These are phyloP conservation scores for Musca domestica DNA, from an alignment of 1,140 invertebrate genomes.

Conservation along the genomic window DNA sequence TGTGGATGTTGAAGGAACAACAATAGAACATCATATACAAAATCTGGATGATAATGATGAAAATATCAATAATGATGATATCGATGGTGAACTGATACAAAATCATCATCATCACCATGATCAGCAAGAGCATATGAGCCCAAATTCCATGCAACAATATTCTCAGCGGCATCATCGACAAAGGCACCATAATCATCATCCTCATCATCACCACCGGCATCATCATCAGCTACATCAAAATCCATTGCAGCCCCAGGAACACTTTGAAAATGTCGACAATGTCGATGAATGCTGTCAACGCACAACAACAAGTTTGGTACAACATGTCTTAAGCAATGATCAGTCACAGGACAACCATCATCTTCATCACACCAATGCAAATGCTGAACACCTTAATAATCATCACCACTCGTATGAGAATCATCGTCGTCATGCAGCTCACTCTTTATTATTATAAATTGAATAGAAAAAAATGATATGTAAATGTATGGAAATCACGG, in stretches of 20 bases:
- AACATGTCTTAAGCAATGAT: slow-evolving; percentile 4
- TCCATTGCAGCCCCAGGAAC: slow-evolving; percentile 20
- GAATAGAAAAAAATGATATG: background rate
- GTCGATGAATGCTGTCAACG: slow-evolving; percentile 31
- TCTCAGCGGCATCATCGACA: slow-evolving; percentile 10
- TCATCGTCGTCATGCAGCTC: slow-evolving; percentile 21
- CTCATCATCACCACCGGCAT: slow-evolving; percentile 38
- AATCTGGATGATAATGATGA: too few relatives aligned
- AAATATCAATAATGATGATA: too few relatives aligned
- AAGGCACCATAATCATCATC: slow-evolving; percentile 4
- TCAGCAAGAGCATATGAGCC: background rate
- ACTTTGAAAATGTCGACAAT: slow-evolving; percentile 35
- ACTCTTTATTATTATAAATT: slow-evolving; percentile 20
- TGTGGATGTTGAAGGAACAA: slow-evolving; percentile 29
- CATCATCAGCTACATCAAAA: slow-evolving; percentile 18
- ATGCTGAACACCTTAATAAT: background rate
- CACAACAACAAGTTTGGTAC: slow-evolving; percentile 11
- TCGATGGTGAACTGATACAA: too few relatives aligned
- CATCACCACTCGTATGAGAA: slow-evolving; percentile 14
- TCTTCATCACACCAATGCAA: slow-evolving; percentile 14
- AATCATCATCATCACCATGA: too few relatives aligned
- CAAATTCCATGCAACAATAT: background rate
- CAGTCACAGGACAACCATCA: slow-evolving; percentile 14
- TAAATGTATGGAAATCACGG: background rate
- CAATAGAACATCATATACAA: too few relatives aligned